phyloP scores from a whole-genome alignment of 2,113 vertebrate genomes.

The Pluvianellus socialis region DNA sequence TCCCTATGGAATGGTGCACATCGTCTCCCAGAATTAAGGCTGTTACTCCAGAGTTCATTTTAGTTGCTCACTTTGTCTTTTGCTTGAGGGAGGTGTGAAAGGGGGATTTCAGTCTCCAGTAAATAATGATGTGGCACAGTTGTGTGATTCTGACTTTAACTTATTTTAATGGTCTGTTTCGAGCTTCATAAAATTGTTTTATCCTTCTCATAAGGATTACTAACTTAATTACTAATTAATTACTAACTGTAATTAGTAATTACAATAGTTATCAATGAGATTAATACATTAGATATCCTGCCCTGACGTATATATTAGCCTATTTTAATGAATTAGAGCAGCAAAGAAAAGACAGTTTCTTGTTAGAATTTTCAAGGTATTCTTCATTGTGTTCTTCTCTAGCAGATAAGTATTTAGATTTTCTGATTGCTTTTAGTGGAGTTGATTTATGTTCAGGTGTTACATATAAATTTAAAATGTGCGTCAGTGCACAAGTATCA shows the following conservation, averaged over 20 bases:
- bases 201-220: not conserved
- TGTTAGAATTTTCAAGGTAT: not conserved
- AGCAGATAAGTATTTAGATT: not conserved
- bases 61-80: not conserved
- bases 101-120: not conserved
- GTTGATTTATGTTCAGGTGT: not conserved
- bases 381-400: not conserved
- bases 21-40: not conserved
- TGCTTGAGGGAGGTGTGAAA: not conserved
- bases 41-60: not conserved
- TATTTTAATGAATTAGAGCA: not conserved
- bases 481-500: not conserved
- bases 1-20: accelerated
- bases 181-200: not conserved
- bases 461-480: not conserved
- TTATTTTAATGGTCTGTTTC: not conserved
- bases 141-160: not conserved
- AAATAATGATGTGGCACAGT: not conserved
- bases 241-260: not conserved
- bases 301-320: not conserved
- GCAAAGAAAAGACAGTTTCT: not conserved
- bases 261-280: not conserved
- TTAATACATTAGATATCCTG: not conserved
- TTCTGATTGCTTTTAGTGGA: not conserved
- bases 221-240: too few relatives aligned